Base-by-base conservation (phyloP, 2,888 invertebrate species). In the Brachyptera putata region DNA sequence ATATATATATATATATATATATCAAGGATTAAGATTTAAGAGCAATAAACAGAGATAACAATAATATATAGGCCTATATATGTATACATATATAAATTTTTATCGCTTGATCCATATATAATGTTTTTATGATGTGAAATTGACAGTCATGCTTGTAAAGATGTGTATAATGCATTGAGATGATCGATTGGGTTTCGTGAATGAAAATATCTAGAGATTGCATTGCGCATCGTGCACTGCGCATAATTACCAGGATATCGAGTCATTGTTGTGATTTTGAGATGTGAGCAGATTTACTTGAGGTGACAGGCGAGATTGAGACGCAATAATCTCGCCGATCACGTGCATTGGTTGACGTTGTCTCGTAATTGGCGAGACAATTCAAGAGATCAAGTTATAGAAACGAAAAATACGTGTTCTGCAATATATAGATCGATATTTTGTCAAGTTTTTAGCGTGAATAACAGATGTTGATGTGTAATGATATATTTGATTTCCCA, bases 181-280 rank as follows among this genome's bases (percentile, higher is more conserved):
- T 46, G 46, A 46, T 46, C 46, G 46, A 46, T 46, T 21, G 46
- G 46, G 24, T 46, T 22, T 46, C 22, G 9, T 46, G 46, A 46
- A 46, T 46, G 46, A 46, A 46, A 46, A 46, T 24, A 46, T 4
- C 41, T 41, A 18, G 18, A 41, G 21, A 18, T 41, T 37, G n/a
- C 18, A 41, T 16, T 21, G 16, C 3, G 37, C 37, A n/a, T 14
- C 37, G 37, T 16, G 37, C n/a, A 3, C 39, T 39, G 3, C 13
- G 41, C 37, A 37, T 16, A n/a, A 7, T 41, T 41, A 1, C 9
- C 16, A 41, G 41, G 7, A 7, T 9, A 41, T 18, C 16, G 16
- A 16, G 21, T 41, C 21, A 21, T 41, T 41, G 21, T 41, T 41
- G 41, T 21, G 3, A 41, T n/a, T n/a, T n/a, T n/a, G n/a, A n/a